Base-by-base conservation (phyloP, 2,113 vertebrate species). In the Oenanthe oenanthe region DNA sequence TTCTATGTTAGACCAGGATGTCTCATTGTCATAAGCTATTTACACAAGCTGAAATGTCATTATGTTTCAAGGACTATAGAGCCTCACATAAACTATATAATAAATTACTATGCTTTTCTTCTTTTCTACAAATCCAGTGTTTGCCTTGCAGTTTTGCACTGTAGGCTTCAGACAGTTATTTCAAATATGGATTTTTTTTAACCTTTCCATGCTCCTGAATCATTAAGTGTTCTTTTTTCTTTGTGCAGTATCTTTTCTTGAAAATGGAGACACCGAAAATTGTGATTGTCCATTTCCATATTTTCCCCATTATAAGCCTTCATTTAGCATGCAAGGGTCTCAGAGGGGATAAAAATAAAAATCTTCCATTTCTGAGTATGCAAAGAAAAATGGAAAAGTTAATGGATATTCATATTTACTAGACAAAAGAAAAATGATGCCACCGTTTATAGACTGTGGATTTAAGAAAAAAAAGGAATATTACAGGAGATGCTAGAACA, bases 11-110 rank as follows among this genome's bases (percentile, higher is more conserved):
- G 68, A 67, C 24, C 32, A 78, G 66, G 42, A 86, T 85, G 38
- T 43, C 88, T 54, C 3, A 0, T 19, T 83, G 47, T 43, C 45
- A 85, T 79, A 73, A 75, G 38, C 48, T 79, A 47, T 88, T 95
- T 95, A 79, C 56, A 74, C 56, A 74, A 60, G 56, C 51, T 88
- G 36, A 90, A 94, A 92, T 92, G 43, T 62, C 47, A 66, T 83
- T 87, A 91, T 66, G 38, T 83, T 34, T 94, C 85, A 77, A 90
- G 63, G 78, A n/a, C n/a, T 77, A 12, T 40, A 74, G 4, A 25
- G 26, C 31, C 54, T 85, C 21, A 42, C 25, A 82, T 18, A 88
- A 88, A 48, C 42, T 70, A 31, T 40, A 26, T 10, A 21, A 83
- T 40, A n/a, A 89, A 83, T 12, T 60, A 88, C 15, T 58, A 40